Base-by-base conservation (phyloP, 1,140 invertebrate species). In the Dinothrombium tinctorium region DNA sequence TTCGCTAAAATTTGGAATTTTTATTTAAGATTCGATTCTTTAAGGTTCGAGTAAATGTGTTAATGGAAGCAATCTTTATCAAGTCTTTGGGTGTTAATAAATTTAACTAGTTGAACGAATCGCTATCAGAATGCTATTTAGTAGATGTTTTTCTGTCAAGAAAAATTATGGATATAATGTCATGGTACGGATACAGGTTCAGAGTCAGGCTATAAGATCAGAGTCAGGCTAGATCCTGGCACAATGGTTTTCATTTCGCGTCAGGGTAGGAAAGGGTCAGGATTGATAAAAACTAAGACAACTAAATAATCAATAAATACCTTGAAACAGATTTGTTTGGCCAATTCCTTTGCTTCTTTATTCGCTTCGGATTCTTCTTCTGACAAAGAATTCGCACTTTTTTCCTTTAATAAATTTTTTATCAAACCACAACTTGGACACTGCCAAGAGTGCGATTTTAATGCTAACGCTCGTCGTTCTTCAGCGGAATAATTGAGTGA, bases 401-500 rank as follows among this genome's bases (percentile, higher is more conserved):
- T 9, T 19, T 40, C 26, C 29, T 42, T 33, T 23, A 50, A 41
- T n/a, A 43, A 14, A 32, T 33, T 24, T 21, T 35, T 40, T 14
- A 51, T 47, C 21, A 12, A 9, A 15, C 72, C 72, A 63, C 71
- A 73, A 15, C 56, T 55, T 11, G 59, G 45, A 51, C 71, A 74
- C 26, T 60, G 55, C 68, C 68, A 73, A 33, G 46, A 56, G 33
- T 55, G 53, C 2, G 70, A 72, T 52, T 73, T 77, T 54, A 69
- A 73, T 20, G 86, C 84, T 37, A 95, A 63, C 38, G 61, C 59
- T 54, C 74, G 72, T 48, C 87, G 64, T 59, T 89, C 84, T 44
- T 79, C 74, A 28, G 71, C 57, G 8, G 74, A 71, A 52, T 86
- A 90, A 55, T 92, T 80, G 12, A 92, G 56, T 11, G 82, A 80